Evolutionary conservation across 2,797 vertebrate genomes (phyloP), one percentile per base, ranked within the genome.

Genomic region (Pantherophis vulpinus): DNA sequence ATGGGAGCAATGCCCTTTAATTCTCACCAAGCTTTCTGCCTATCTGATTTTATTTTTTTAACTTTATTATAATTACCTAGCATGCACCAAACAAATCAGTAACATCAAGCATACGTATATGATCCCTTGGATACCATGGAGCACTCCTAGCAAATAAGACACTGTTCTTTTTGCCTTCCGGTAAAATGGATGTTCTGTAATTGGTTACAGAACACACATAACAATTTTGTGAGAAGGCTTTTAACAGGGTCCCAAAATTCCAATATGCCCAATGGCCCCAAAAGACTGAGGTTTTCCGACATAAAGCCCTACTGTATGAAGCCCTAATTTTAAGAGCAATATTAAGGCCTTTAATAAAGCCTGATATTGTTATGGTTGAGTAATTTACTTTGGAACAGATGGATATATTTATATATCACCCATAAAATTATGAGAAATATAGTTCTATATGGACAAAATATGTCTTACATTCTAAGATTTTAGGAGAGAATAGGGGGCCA

Each of bases 341-440:
- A 70, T 70, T 55, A 23, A 66, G 63, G 37, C 16, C 7, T 79
- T 79, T 42, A 79, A 79, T 42, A 92, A 0, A 88, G 27, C 20
- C 95, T 94, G 0, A 29, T 91, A 93, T 94, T 87, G 91, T 88
- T 70, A 94, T 92, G 87, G 60, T 18, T 89, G 5, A 89, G 32
- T 47, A 94, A 90, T 51, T 89, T 63, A 37, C 55, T 92, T 87
- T 79, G 86, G 56, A 96, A 88, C 7, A 93, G 88, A 55, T 29
- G 27, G 51, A 42, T 23, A 56, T 37, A 79, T 58, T 55, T 37
- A 79, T 9, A 58, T 58, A 79, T 66, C n/a, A 47, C n/a, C n/a
- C 20, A 58, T 27, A 37, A 37, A 27, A 90, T 58, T 13, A 58
- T 42, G 11, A 79, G 29, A 90, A 23, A 54, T 74, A 10, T 90